Base-by-base conservation (phyloP, 2,888 invertebrate genomes). In the Epiblema foenella region DNA sequence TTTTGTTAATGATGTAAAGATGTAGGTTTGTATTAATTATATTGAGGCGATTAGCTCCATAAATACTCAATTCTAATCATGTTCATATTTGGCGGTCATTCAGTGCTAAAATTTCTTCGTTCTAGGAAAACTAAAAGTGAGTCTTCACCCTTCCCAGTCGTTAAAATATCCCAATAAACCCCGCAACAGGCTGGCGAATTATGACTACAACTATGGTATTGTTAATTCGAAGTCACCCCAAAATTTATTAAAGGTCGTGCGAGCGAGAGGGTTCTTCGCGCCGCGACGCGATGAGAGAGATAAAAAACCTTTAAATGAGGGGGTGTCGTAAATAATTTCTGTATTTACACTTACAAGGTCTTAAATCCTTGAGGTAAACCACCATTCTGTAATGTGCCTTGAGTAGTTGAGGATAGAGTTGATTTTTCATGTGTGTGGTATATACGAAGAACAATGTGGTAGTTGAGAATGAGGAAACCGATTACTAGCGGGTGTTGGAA, bases 271-370 rank as follows among this genome's bases (percentile, higher is more conserved):
- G 77, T 79, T 73, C 75, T 78, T 79, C 68, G 64, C 70, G 75
- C 68, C 64, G 75, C 75, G 77, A 75, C 69, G 69, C 74, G 77
- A 68, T 73, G 85, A 88, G 79, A 76, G 85, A 81, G 89, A 89
- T 76, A 77, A 77, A 78, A 81, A 75, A 83, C 76, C 79, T 82
- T 84, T 86, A 88, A 89, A 88, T 87, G 85, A 88, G 89, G 85
- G 89, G 88, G 89, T 89, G 88, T 89, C 86, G 86, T 89, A 89
- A 89, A 89, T 89, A 89, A 86, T 88, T 88, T 88, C 85, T 83
- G 81, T 80, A 81, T 83, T 85, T 83, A 84, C 81, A 84, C 83
- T 85, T 85, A 85, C 85, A 86, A 87, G 83, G 86, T 87, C 84
- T 80, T 85, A 84, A 84, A 83, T 82, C 77, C 77, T 75, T 60